phyloP scores from a whole-genome alignment of 2,888 invertebrate genomes.

The Augiades crinisus region DNA sequence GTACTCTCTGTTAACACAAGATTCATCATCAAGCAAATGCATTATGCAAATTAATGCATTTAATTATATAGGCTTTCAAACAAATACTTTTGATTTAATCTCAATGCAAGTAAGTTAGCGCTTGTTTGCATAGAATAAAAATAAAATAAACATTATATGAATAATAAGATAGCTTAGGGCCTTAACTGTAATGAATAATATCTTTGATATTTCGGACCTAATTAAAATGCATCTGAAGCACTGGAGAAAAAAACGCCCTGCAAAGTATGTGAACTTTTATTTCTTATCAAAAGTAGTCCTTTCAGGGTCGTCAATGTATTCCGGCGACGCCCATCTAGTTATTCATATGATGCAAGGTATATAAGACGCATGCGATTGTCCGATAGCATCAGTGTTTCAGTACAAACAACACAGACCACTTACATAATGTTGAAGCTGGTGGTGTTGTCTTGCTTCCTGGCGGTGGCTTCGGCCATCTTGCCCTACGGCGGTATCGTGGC shows the following conservation, averaged over 20 bases:
- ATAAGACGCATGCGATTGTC: conserved; percentile 48
- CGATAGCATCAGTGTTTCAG: conserved; percentile 59
- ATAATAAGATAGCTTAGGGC: too few relatives aligned
- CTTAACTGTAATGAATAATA: too few relatives aligned
- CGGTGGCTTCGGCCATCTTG: conserved; percentile 70
- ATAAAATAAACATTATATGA: too few relatives aligned
- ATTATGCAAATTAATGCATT: neutral
- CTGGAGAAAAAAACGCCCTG: conserved; percentile 18
- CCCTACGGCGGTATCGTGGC: conserved; percentile 38
- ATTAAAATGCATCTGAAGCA: conserved; percentile 11
- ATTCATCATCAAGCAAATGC: neutral
- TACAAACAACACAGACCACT: conserved; percentile 69
- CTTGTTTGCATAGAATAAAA: neutral
- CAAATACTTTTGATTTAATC: conserved; percentile 25
- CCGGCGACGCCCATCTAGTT: conserved; percentile 51
- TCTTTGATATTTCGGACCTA: neutral
- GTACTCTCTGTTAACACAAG: neutral
- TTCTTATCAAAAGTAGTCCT: conserved; percentile 55
- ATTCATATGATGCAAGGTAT: conserved; percentile 46
- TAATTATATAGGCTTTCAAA: neutral
- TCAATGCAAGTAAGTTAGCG: neutral
- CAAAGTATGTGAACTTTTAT: conserved; percentile 35
- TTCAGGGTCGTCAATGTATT: conserved; percentile 56
- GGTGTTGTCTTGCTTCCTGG: conserved; percentile 83
- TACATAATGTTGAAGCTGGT: conserved; percentile 77